These are phyloP conservation scores for honey bee (Apis mellifera) DNA, from an alignment of 1,140 invertebrate genomes.

Conservation along the genomic window Amel_HAv3.1 CM009935.2:7930501-7931000, in stretches of 20 bases:
- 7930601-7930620: conserved; percentile 44
- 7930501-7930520: conserved; percentile 59
- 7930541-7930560: conserved; percentile 32
- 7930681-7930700: conserved; percentile 25
- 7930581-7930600: conserved; percentile 61
- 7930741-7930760: conserved; percentile 28
- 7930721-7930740: conserved; percentile 4
- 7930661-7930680: conserved; percentile 20
- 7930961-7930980: not conserved
- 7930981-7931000: not conserved
- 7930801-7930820: not conserved
- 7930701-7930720: conserved; percentile 32
- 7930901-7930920: too few species aligned
- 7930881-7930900: too few species aligned
- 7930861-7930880: too few species aligned
- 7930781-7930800: not conserved
- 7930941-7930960: not conserved
- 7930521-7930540: conserved; percentile 56
- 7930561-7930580: conserved; percentile 26
- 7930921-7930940: too few species aligned
- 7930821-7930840: not conserved
- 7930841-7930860: too few species aligned
- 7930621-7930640: conserved; percentile 20
- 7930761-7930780: conserved; percentile 12
- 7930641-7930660: conserved; percentile 46